A percentile compares a stretch with the other conserved stretches of the same genome.
These are phyloP conservation scores for Apus apus DNA, from an alignment of 2,113 vertebrate genomes.

Conservation along the genomic window DNA sequence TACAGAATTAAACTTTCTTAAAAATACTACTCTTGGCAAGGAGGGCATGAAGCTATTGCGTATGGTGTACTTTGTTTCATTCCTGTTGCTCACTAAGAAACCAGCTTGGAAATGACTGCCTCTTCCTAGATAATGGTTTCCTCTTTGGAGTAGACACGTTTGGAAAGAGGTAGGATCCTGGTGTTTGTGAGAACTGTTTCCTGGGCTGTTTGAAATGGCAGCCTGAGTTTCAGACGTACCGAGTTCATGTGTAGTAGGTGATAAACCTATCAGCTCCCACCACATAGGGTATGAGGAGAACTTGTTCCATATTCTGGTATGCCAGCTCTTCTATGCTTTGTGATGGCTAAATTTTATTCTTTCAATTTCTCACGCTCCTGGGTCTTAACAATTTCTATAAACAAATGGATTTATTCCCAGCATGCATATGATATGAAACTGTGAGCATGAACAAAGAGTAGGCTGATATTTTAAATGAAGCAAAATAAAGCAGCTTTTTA, in stretches of 20 bases:
- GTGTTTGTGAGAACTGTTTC: background rate
- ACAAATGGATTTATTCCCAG: background rate
- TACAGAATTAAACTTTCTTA: background rate
- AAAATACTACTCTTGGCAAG: background rate
- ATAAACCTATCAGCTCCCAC: background rate
- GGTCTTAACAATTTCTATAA: background rate
- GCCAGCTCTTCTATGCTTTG: rapidly evolving
- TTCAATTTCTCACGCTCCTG: background rate
- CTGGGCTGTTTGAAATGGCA: background rate
- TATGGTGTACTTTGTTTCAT: background rate
- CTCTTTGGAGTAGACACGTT: background rate
- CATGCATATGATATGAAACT: background rate
- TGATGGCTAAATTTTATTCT: background rate
- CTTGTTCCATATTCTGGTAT: background rate
- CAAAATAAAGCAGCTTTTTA: background rate
- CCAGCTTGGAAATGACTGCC: background rate
- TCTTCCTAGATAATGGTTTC: background rate
- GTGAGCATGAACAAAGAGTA: background rate
- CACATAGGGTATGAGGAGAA: background rate
- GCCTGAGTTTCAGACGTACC: background rate
- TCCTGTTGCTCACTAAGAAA: background rate
- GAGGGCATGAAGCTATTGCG: background rate
- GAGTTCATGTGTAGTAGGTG: background rate
- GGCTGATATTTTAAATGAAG: background rate
- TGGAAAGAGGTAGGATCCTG: background rate